Evolutionary conservation across 2,113 vertebrate genomes (phyloP), one percentile per base, ranked within the genome.

Genomic region (Nesogale talazaci): DNA sequence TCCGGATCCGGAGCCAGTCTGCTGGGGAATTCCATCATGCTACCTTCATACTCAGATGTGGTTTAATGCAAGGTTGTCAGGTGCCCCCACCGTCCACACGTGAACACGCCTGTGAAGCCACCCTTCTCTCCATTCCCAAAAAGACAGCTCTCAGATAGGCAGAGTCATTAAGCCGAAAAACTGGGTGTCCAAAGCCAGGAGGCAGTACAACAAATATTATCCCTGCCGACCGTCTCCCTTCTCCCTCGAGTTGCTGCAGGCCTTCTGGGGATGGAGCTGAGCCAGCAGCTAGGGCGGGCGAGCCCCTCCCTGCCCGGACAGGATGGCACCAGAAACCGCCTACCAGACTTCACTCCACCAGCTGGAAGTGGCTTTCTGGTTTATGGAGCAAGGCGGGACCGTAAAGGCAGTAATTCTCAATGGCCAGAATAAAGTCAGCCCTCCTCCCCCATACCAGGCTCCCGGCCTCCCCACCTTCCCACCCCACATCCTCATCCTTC

Each of bases 351-450:
- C 57, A 0, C 90, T 77, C 34, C 36, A 81, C 76, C 91, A 86
- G 40, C 69, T 95, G 86, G 80, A 96, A 96, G 85, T 88, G 8
- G 56, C 90, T 94, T 94, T 97, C 94, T 82, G 70, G 38, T 96
- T 96, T 94, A 94, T 78, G 88, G 94, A 79, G 86, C 79, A 90
- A 76, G 94, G 87, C 70, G 22, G 90, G 79, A 85, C 70, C 89
- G 80, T 94, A 69, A 96, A 93, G 93, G 83, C 92, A 83, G 92
- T 82, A 59, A 57, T 93, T 89, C 90, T 94, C 77, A 23, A 22
- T 9, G 11, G 74, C 89, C 94, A 89, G 91, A 79, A 74, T 12
- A 84, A 90, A 88, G 86, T 59, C 80, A n/a, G 63, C 9, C 40
- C 85, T 57, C 82, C 16, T 3, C 88, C 76, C 79, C 65, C 25